Conservation (phyloP, 2,797 vertebrate species). For the Capromys pilorides region DNA sequence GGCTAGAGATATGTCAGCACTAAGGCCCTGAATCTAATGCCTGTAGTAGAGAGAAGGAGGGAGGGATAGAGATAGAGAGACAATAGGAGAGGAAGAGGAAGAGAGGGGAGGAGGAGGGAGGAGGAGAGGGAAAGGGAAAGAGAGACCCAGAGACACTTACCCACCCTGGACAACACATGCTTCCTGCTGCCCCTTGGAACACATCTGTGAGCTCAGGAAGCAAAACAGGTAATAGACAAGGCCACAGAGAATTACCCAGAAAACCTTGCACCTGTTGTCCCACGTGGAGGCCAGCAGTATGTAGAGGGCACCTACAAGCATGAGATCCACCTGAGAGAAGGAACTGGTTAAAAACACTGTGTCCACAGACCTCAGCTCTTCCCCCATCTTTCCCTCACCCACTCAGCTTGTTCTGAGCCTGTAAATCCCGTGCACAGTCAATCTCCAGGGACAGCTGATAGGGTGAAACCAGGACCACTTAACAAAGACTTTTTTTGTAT, state of each 20-base stretch:
- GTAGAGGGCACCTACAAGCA: not conserved
- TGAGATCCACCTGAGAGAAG: not conserved
- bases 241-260: not conserved
- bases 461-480: not conserved
- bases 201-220: not conserved
- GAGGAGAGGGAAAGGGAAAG: not conserved
- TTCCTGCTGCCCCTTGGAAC: not conserved
- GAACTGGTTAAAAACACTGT: not conserved
- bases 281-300: not conserved
- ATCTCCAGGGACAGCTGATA: not conserved
- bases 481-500: no score
- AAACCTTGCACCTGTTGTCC: not conserved
- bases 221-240: no score
- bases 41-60: not conserved
- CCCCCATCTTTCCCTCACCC: not conserved
- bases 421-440: not conserved
- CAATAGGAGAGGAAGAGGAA: not conserved
- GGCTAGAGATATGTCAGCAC: not conserved
- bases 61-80: not conserved
- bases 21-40: not conserved
- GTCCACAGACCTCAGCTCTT: not conserved
- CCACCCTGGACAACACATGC: accelerated
- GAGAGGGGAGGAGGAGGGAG: no score
- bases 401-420: not conserved
- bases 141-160: not conserved